Evolutionary conservation across 2,888 invertebrate genomes (phyloP), one percentile per base, ranked within the genome.

Genomic region (Scrobipalpa atriplicella): DNA sequence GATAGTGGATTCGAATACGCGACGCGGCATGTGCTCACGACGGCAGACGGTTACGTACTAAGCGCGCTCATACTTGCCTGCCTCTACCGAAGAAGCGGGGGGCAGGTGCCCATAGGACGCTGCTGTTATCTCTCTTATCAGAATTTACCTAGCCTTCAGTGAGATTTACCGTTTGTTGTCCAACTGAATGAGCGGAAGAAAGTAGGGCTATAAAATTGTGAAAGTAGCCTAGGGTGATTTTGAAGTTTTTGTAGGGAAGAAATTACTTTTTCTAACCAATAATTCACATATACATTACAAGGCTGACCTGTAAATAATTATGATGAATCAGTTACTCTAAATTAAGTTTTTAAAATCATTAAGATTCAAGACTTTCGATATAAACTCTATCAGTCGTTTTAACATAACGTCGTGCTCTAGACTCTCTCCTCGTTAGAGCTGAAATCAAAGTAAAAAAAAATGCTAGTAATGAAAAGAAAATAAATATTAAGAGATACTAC

Each of bases 71-170:
- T 9, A 64, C 67, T 66, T 67, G 47, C 61, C 39, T 39, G 13
- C 41, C 18, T 13, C 13, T n/a, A 29, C 13, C 29, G 16, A 36
- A 56, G 6, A 66, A 18, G 61, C 21, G 68, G 66, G 68, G 68
- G 64, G 68, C 67, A 60, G 19, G 65, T 41, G 67, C 70, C 64
- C 67, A 54, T 21, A 54, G 54, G n/a, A 47, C 66, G 69, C 70
- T 69, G 65, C 62, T 70, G 69, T 70, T 72, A 69, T 69, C 72
- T 71, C 70, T 69, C 69, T 77, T 77, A 78, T 77, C 78, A 75
- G 68, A 71, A 69, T 70, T 66, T 66, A 29, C 66, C 29, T 60
- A 65, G 60, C 6, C 62, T 66, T 52, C 39, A 36, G 36, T 11
- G 29, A 60, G 52, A 66, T 54, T 62, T 66, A 62, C 62, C 66